phyloP scores from a whole-genome alignment of 2,888 invertebrate species.

The Drymonia ruficornis region DNA sequence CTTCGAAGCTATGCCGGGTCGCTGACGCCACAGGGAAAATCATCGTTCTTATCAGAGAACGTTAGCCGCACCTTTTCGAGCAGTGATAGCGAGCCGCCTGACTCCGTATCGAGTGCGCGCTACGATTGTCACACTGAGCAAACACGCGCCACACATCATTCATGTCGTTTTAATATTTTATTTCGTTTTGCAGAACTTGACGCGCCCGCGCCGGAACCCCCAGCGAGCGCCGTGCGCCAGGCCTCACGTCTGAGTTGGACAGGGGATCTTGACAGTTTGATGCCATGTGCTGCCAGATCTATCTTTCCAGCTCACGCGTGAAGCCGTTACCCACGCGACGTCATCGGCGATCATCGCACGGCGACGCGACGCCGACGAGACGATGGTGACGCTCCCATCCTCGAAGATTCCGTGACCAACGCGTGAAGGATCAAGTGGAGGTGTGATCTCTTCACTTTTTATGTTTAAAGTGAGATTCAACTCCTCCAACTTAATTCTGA shows the following conservation, averaged over 20 bases:
- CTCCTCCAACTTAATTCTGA: constrained; percentile 85
- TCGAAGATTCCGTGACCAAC: constrained; percentile 12
- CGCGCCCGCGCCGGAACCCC: constrained; percentile 16
- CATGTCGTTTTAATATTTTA: constrained; percentile 44
- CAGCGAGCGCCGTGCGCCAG: constrained; percentile 30
- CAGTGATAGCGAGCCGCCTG: constrained; percentile 73
- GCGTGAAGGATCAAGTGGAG: constrained; percentile 84
- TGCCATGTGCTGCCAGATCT: constrained; percentile 81
- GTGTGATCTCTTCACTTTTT: constrained; percentile 86
- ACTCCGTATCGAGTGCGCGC: constrained; percentile 63
- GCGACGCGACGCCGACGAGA: no score
- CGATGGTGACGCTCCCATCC: not conserved
- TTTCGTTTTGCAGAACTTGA: constrained; percentile 62
- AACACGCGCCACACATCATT: constrained; percentile 50
- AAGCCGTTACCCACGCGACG: constrained; percentile 53
- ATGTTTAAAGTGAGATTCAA: constrained; percentile 85
- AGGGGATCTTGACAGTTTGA: constrained; percentile 84
- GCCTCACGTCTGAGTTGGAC: constrained; percentile 84
- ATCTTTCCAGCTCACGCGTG: constrained; percentile 85
- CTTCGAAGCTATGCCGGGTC: constrained; percentile 61
- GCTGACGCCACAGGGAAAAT: constrained; percentile 78
- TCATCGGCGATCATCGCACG: constrained; percentile 1
- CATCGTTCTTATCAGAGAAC: constrained; percentile 78
- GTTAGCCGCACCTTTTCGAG: constrained; percentile 80
- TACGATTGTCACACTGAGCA: constrained; percentile 67